phyloP scores from a whole-genome alignment of 2,113 vertebrate species.

The Platichthys flesus region DNA sequence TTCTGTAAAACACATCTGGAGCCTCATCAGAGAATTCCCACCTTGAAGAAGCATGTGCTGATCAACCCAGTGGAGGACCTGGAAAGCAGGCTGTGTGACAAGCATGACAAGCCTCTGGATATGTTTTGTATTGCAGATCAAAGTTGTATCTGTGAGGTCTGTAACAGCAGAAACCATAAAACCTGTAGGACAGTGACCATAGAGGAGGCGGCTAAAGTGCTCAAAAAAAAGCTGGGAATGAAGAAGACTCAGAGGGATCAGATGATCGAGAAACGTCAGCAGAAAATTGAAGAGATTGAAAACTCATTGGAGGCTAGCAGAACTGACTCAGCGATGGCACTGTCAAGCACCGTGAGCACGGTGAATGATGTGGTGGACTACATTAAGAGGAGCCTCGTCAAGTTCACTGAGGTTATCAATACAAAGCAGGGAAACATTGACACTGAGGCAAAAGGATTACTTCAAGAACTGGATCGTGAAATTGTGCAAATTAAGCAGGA shows the following conservation, averaged over 20 bases:
- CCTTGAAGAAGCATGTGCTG: conserved; percentile 64
- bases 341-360: conserved; percentile 12
- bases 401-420: conserved; percentile 45
- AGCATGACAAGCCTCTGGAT: conserved; percentile 40
- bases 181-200: conserved; percentile 31
- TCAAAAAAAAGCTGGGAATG: conserved; percentile 1
- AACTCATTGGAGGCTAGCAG: conserved; percentile 4
- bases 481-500: conserved; percentile 45
- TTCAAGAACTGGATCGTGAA: conserved; percentile 57
- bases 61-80: conserved; percentile 53
- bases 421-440: conserved; percentile 32
- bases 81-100: conserved; percentile 56
- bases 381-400: conserved; percentile 49
- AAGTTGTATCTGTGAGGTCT: conserved; percentile 41
- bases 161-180: conserved; percentile 38
- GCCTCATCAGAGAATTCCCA: conserved; percentile 41
- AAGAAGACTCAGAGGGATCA: not conserved
- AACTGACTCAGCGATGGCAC: conserved; percentile 10
- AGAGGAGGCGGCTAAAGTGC: conserved; percentile 44
- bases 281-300: conserved; percentile 46
- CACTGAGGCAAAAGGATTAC: conserved; percentile 21
- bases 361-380: conserved; percentile 44
- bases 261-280: conserved; percentile 34
- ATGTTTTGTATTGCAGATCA: conserved; percentile 48
- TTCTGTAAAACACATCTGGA: conserved; percentile 61